These are phyloP conservation scores for Eudasyphora cyanicolor DNA, from an alignment of 2,888 invertebrate species.

Conservation along the genomic window DNA sequence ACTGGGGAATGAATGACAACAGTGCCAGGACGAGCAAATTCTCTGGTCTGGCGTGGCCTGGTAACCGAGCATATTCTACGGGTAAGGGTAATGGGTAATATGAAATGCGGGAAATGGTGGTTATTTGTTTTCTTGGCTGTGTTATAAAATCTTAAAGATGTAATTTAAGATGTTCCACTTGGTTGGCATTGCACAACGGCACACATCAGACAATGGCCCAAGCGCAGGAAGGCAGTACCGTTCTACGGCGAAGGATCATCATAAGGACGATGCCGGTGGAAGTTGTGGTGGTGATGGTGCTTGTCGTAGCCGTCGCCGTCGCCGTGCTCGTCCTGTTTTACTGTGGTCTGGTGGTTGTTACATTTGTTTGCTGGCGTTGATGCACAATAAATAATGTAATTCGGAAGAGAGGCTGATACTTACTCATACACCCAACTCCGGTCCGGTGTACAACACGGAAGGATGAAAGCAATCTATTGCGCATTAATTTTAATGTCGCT, in stretches of 20 bases:
- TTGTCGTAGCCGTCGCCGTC: not conserved
- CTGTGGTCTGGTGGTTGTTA: slow-evolving; percentile 28
- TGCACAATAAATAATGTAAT: slow-evolving; percentile 29
- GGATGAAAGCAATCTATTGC: slow-evolving; percentile 52
- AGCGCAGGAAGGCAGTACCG: slow-evolving; percentile 18
- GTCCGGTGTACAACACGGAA: slow-evolving; percentile 41
- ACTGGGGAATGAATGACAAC: slow-evolving; percentile 30
- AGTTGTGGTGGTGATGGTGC: slow-evolving; percentile 38
- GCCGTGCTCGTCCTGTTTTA: not conserved
- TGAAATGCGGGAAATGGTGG: slow-evolving; percentile 59
- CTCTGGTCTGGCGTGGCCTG: too few relatives aligned
- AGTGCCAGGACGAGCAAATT: slow-evolving; percentile 26
- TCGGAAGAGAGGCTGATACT: slow-evolving; percentile 9
- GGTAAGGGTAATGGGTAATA: slow-evolving; percentile 6
- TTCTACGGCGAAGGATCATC: slow-evolving; percentile 18
- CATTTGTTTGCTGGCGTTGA: slow-evolving; percentile 10
- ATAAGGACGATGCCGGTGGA: slow-evolving; percentile 8
- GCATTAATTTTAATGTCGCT: slow-evolving; percentile 51
- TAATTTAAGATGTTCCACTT: slow-evolving; percentile 57
- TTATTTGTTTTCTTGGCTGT: slow-evolving; percentile 37
- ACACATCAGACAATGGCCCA: not conserved
- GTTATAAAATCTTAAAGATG: slow-evolving; percentile 49
- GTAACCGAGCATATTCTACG: not conserved
- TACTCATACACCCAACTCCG: slow-evolving; percentile 12
- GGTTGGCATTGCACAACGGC: slow-evolving; percentile 28